A percentile compares a stretch with the other conserved stretches of the same genome.
Conservation (phyloP, 1,140 invertebrate species). For the Musca domestica region DNA sequence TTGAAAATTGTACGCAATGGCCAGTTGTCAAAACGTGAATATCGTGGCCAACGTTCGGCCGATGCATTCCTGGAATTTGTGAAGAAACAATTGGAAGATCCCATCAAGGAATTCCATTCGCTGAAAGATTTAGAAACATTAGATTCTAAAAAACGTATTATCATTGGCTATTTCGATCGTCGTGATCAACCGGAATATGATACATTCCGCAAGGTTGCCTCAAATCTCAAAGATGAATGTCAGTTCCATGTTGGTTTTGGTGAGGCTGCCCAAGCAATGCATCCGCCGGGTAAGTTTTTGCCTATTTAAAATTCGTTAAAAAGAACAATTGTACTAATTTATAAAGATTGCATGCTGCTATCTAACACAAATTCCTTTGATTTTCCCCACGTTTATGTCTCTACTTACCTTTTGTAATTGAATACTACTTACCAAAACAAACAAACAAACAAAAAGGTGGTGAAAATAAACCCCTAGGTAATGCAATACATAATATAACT, state of each 20-base stretch:
- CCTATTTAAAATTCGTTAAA: background rate
- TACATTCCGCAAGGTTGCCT: slow-evolving; percentile 77
- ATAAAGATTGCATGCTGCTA: too few relatives aligned
- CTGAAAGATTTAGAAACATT: slow-evolving; percentile 75
- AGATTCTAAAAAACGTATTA: slow-evolving; percentile 85
- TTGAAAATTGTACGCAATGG: slow-evolving; percentile 96
- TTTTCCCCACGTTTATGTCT: background rate
- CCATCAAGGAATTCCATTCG: slow-evolving; percentile 75
- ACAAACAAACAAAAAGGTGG: slow-evolving; percentile 1
- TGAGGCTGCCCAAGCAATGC: slow-evolving; percentile 78
- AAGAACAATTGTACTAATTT: too few relatives aligned
- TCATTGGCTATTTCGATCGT: slow-evolving; percentile 90
- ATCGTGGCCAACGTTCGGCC: slow-evolving; percentile 70
- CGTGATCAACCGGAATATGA: slow-evolving; percentile 79
- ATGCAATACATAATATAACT: slow-evolving; percentile 18
- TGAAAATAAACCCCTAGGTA: slow-evolving; percentile 24
- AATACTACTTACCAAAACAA: too few relatives aligned
- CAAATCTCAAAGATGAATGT: slow-evolving; percentile 93
- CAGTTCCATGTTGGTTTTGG: slow-evolving; percentile 91
- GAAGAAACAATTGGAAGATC: slow-evolving; percentile 86
- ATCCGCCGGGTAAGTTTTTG: slow-evolving; percentile 66
- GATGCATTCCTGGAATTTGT: slow-evolving; percentile 88
- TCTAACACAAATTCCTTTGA: too few relatives aligned
- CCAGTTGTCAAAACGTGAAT: slow-evolving; percentile 90
- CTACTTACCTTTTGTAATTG: background rate